Evolutionary conservation across 2,888 invertebrate genomes (phyloP), one percentile per base, ranked within the genome.

Genomic region (Epicampocera succincta): DNA sequence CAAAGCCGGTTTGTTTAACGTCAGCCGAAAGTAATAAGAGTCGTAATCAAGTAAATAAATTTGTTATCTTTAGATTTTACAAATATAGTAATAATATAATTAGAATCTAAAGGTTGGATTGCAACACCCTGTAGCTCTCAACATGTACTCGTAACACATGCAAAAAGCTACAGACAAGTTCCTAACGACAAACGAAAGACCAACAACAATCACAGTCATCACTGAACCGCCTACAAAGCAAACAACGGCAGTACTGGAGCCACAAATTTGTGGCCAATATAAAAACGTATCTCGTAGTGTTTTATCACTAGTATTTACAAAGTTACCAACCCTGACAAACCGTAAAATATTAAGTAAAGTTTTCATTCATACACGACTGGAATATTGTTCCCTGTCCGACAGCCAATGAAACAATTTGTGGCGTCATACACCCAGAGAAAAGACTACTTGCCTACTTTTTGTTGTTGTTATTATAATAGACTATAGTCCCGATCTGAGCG

Each of bases 101-200:
- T 50, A 19, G 17, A 29, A 17, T 56, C 33, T 33, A 33, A 11
- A 69, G 68, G 68, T 11, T 69, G 54, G 68, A 69, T 4, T 5
- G 56, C 56, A 19, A 56, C 46, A 56, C 19, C 68, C 4, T 69
- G 68, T 12, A 11, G 8, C 8, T 5, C 61, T 3, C 2, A 13
- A 1, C 15, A 19, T 25, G 25, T n/a, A n/a, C n/a, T n/a, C 1
- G 56, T 13, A 44, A 12, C 38, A 29, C 9, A 17, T 15, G 15
- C 19, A 4, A 54, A 63, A 25, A 17, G 17, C 46, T 25, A 0
- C 2, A 8, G n/a, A n/a, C 13, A 29, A 15, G 6, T 8, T 17
- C 3, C 3, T 25, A 50, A 5, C 50, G 3, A 1, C 33, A 56
- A 17, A 25, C 25, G 25, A 25, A 2, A 25, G 25, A 50, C 4